These are phyloP conservation scores for Drosophila robusta DNA, from an alignment of 2,888 invertebrate genomes.

Conservation along the genomic window DNA sequence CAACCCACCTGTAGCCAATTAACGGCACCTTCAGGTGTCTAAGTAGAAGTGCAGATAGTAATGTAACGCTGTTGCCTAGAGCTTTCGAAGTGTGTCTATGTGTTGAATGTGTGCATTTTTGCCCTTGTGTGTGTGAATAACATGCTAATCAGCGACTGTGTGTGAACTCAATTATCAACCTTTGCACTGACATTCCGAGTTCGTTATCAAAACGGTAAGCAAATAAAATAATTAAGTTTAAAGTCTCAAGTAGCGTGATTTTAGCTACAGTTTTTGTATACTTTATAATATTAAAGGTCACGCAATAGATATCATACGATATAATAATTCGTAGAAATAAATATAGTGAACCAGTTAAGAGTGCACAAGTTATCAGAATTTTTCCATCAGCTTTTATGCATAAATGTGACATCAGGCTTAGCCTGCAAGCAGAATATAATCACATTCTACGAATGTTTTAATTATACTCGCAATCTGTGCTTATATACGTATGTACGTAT, in stretches of 20 bases:
- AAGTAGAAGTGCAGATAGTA: constrained; percentile 7
- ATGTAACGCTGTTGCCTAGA: neutral
- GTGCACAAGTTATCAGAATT: neutral
- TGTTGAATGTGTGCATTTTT: neutral
- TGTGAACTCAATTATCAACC: constrained; percentile 44
- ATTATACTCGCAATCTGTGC: constrained; percentile 10
- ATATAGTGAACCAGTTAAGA: neutral
- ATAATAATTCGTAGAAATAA: neutral
- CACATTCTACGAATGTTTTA: neutral
- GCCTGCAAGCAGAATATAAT: neutral
- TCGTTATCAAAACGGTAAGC: constrained; percentile 31
- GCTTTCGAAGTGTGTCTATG: neutral
- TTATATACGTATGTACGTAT: constrained; percentile 7
- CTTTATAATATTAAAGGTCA: neutral
- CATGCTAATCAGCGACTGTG: constrained; percentile 43
- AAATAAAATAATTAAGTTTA: constrained; percentile 17
- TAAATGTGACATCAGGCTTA: neutral
- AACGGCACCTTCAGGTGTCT: neutral
- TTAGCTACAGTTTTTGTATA: neutral
- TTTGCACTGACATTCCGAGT: constrained; percentile 36
- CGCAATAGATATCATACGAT: neutral
- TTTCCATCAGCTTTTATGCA: neutral
- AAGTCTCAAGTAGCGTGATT: constrained; percentile 16
- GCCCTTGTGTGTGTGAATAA: neutral
- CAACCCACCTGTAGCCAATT: constrained; percentile 19